Percentiles rank a stretch among this genome's conserved stretches.
Evolutionary conservation across 2,888 invertebrate genomes (phyloP).

Genomic region (Apotomis capreana): DNA sequence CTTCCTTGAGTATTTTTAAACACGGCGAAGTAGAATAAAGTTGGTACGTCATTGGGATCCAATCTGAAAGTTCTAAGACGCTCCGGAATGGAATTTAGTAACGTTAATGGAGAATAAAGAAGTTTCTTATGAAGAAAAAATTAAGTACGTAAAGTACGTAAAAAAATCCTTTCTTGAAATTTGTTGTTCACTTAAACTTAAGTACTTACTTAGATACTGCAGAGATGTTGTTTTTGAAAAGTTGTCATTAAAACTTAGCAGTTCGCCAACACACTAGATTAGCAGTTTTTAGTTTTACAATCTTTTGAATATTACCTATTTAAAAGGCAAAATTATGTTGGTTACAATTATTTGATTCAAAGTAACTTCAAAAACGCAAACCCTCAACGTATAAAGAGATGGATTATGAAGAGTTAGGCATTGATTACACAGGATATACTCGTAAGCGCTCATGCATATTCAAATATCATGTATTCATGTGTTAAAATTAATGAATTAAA

Average conservation of each 20-base stretch:
- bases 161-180: conserved; percentile 1
- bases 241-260: background rate
- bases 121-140: conserved; percentile 6
- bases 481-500: too few relatives aligned
- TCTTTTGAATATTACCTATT: too few relatives aligned
- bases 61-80: conserved; percentile 17
- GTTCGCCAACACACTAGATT: too few relatives aligned
- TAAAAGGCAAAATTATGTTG: too few relatives aligned
- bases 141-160: conserved; percentile 6
- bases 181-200: conserved; percentile 15
- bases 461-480: too few relatives aligned
- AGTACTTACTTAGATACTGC: background rate
- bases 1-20: conserved; percentile 3
- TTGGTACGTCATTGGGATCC: background rate
- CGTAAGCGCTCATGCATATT: too few relatives aligned
- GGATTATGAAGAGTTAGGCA: too few relatives aligned
- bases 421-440: too few relatives aligned
- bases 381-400: too few relatives aligned
- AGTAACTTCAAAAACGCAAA: too few relatives aligned
- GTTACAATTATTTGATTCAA: too few relatives aligned
- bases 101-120: conserved; percentile 16
- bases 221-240: background rate
- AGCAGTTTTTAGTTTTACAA: background rate
- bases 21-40: background rate
- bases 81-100: conserved; percentile 9